Evolutionary conservation across 2,113 vertebrate genomes (phyloP), one percentile per base, ranked within the genome.

Genomic region (Scortum barcoo): DNA sequence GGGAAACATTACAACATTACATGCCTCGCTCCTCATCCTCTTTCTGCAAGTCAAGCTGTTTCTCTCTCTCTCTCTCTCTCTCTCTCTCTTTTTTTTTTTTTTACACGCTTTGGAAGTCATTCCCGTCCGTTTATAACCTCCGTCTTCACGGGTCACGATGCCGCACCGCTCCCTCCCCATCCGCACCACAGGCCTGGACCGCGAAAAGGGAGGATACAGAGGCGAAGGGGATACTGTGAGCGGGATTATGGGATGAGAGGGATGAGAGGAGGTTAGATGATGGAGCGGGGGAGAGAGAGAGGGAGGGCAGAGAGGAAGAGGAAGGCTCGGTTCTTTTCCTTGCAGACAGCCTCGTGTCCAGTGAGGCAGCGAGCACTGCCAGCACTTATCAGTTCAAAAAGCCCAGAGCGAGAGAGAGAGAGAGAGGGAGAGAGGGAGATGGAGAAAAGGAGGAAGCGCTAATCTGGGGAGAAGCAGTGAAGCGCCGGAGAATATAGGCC

Each of bases 401-500:
- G 82, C 89, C 90, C 86, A 83, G 65, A 91, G 89, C 76, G 46
- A 89, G 85, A 28, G 46, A 75, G 19, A 26, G 46, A 2, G 40
- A 12, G 87, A 33, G 78, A 71, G 68, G 26, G 74, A 53, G 80
- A 30, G 66, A 51, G 76, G n/a, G 80, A 83, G 5, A 70, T 0
- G 22, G 80, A 86, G 82, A 20, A 40, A 76, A 63, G 61, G 86
- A 88, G 76, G 80, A 84, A 79, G 84, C 80, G 42, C 81, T 92
- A 93, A 93, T 93, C 89, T 86, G 91, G 70, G 81, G 80, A 89
- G 85, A 88, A 74, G 81, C 80, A 86, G 79, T 24, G 76, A 83
- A 90, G 79, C 71, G 73, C 77, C 76, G 58, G 73, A 79, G 91
- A 93, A 94, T 93, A 81, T 94, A 93, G 92, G 93, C 90, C 93